These are phyloP conservation scores for Tapera naevia DNA, from an alignment of 2,797 vertebrate genomes.

Conservation along the genomic window DNA sequence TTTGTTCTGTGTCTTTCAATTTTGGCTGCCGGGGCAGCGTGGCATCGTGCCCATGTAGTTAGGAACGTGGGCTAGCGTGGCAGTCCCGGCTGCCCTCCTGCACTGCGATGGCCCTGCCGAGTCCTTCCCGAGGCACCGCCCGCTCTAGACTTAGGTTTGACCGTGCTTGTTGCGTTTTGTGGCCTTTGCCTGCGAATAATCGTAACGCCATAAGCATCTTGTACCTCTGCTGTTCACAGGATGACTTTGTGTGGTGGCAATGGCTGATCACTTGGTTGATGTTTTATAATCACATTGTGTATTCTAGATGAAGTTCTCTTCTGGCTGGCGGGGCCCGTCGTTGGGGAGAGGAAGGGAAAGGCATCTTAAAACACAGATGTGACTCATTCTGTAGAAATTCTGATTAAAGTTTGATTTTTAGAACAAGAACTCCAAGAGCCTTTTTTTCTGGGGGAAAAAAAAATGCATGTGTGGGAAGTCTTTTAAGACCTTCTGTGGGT, in stretches of 20 bases:
- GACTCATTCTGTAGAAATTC: slow-evolving; percentile 49
- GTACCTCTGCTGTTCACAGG: not conserved
- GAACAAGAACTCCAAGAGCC: not conserved
- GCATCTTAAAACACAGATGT: slow-evolving; percentile 34
- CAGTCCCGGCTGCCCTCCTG: not conserved
- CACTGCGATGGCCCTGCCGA: not conserved
- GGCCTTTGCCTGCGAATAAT: not conserved
- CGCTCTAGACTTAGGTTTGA: slow-evolving; percentile 18
- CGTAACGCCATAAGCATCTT: not conserved
- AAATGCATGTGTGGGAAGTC: not conserved
- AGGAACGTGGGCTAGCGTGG: not conserved
- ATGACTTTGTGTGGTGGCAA: slow-evolving; percentile 16
- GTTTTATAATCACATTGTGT: slow-evolving; percentile 8
- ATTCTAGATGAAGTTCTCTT: slow-evolving; percentile 45
- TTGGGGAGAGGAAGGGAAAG: slow-evolving; percentile 14
- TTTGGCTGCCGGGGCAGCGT: not conserved
- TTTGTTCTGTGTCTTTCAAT: not conserved
- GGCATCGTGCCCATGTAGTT: not conserved
- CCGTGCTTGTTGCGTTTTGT: not conserved
- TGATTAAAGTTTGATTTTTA: slow-evolving; percentile 16
- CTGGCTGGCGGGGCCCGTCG: not conserved
- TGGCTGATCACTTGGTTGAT: slow-evolving; percentile 28
- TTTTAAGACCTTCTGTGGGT: not conserved
- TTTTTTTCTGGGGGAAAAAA: too few relatives aligned
- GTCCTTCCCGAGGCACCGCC: not conserved